Evolutionary conservation across 2,888 invertebrate species (phyloP), one percentile per base, ranked within the genome.

Genomic region (Caenorhabditis zanzibari): DNA sequence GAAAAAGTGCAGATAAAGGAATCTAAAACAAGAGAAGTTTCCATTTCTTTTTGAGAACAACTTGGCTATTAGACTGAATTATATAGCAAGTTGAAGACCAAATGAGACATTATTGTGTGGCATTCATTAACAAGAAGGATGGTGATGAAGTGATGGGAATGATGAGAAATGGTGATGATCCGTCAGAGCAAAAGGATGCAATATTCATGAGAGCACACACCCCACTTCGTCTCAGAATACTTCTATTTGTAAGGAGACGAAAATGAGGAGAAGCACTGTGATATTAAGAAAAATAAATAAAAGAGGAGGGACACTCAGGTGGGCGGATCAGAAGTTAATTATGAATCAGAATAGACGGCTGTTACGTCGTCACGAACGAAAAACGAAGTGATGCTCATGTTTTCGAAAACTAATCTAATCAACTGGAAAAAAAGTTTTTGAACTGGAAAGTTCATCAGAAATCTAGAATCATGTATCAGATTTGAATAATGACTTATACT

Each of bases 161-260:
- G 75, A 75, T 75, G 75, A 68, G 47, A 56, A 68, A 64, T 56
- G 22, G 64, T 49, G 64, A 56, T 64, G 79, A 64, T 75, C 64
- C 56, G 66, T 44, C 69, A 9, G 69, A 63, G 52, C 52, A 68
- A 52, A 52, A 14, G 61, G 63, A 80, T 72, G 80, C 72, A 80
- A 73, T 72, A 80, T 72, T 73, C 66, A 80, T 72, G 80, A 80
- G 72, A 63, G 77, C 64, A 52, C 75, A 71, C 75, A 71, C 64
- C n/a, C 66, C 69, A 69, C 71, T 63, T 63, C 61, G 38, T 68
- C 68, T 75, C 38, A 1, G 22, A 28, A 66, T 58, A 41, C 68
- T 66, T 66, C 44, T 54, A 74, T 74, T 74, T 64, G 74, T 38
- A 22, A 44, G 66, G 26, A 16, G 9, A 5, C 7, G 32, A 19